Evolutionary conservation across 1,140 invertebrate species (phyloP), one percentile per base, ranked within the genome.

Genomic region (Asbolus verrucosus): DNA sequence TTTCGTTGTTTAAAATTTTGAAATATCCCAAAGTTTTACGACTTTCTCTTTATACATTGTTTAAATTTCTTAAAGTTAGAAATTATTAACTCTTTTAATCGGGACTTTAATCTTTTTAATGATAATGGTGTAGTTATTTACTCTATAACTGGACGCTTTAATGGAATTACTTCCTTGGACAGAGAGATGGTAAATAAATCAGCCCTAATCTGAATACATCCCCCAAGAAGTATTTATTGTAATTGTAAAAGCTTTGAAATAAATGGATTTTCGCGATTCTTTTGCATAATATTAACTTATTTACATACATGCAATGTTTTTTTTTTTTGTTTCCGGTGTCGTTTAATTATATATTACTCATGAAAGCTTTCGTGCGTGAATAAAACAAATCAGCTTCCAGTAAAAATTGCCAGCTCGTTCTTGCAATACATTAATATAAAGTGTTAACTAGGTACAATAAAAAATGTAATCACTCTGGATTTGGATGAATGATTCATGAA

Each of bases 141-240:
- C 27, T 54, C 46, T 54, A 54, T 54, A 54, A 54, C 46, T 54
- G 46, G 11, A 13, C 24, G 19, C 19, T 19, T 54, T 54, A 54
- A 54, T 54, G 46, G 46, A 54, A 54, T 54, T 54, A 54, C 46
- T 54, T 54, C 46, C 21, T 54, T 27, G 46, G 46, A 27, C 21
- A 54, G 46, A 19, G 27, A 54, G 46, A 54, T 54, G 46, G 46
- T 54, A 54, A 54, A 54, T 54, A 54, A 54, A 54, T 54, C 46
- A 54, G 21, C 21, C 6, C 11, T 54, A 54, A 54, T 50, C 43
- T 50, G 19, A 50, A 50, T 24, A 50, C 18, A 50, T 54, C 27
- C 46, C 27, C 27, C n/a, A n/a, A n/a, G n/a, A n/a, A n/a, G n/a
- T n/a, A n/a, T n/a, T n/a, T n/a, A n/a, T n/a, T n/a, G n/a, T n/a